A percentile compares a stretch with the other conserved stretches of the same genome.
These are phyloP conservation scores for Acanthosoma haemorrhoidale DNA, from an alignment of 2,888 invertebrate species.

Conservation along the genomic window DNA sequence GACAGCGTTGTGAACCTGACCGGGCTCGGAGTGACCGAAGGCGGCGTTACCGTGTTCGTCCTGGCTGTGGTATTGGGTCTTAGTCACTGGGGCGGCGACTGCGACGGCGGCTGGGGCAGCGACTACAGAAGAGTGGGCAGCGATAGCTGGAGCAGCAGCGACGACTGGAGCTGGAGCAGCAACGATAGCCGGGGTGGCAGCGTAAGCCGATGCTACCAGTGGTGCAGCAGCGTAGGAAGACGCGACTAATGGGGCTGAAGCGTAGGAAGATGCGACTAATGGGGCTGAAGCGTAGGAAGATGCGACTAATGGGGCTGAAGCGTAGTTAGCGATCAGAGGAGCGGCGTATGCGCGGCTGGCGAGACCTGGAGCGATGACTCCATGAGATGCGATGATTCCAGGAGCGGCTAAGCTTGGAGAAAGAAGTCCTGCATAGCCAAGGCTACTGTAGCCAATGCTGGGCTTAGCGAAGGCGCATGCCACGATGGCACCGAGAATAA, in stretches of 20 bases:
- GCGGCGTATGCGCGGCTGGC: not conserved
- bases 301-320: not conserved
- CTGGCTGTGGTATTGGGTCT: conserved; percentile 48
- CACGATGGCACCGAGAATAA: conserved; percentile 53
- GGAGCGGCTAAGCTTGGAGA: too few relatives aligned
- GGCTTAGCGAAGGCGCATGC: conserved; percentile 42
- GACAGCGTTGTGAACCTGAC: conserved; percentile 47
- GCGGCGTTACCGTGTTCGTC: conserved; percentile 47
- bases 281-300: not conserved
- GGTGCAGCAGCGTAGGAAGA: not conserved
- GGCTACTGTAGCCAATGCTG: not conserved
- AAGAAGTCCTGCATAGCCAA: not conserved
- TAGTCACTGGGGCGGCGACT: conserved; percentile 42
- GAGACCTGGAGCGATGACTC: not conserved
- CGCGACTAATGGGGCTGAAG: not conserved
- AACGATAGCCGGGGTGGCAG: not conserved
- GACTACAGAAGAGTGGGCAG: conserved; percentile 12
- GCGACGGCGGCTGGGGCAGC: conserved; percentile 37
- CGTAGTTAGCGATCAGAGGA: not conserved
- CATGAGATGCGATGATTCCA: conserved; percentile 8
- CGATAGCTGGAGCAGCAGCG: conserved; percentile 12
- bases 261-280: not conserved
- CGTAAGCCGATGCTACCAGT: not conserved
- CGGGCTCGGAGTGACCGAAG: conserved; percentile 47
- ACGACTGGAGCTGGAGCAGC: conserved; percentile 20